Evolutionary conservation across 2,797 vertebrate species (phyloP).

Genomic region (Myotis vivesi): DNA sequence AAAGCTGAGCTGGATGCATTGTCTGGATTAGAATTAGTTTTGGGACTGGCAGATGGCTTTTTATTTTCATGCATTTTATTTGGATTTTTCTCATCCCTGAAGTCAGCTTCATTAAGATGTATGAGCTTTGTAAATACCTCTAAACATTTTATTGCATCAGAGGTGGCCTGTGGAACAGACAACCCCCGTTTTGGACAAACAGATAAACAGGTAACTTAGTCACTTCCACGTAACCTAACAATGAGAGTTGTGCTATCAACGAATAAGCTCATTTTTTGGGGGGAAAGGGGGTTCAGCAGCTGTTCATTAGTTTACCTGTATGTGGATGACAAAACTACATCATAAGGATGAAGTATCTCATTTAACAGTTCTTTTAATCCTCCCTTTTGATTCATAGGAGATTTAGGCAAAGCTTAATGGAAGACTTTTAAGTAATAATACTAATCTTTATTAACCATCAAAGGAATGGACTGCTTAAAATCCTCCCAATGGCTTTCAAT

Average conservation of each 20-base stretch:
- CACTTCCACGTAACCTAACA: neutral
- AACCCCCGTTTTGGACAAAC: neutral
- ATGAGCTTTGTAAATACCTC: slow-evolving; percentile 22
- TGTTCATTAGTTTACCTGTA: neutral
- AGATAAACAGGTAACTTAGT: neutral
- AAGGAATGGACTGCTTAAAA: slow-evolving; percentile 32
- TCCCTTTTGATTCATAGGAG: neutral
- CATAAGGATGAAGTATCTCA: neutral
- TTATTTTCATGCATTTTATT: slow-evolving; percentile 45
- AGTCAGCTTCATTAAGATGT: slow-evolving; percentile 33
- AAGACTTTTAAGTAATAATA: neutral
- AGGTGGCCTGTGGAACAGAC: neutral
- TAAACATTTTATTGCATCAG: neutral
- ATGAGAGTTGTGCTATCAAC: neutral
- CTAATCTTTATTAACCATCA: neutral
- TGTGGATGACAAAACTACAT: neutral
- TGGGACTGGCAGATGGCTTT: neutral
- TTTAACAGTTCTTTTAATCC: neutral
- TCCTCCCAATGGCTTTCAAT: neutral
- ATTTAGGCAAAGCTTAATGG: neutral
- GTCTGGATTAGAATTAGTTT: slow-evolving; percentile 23
- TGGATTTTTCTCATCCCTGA: slow-evolving; percentile 29
- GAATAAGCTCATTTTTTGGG: neutral
- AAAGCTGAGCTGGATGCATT: neutral
- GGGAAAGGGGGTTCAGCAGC: too few relatives aligned